A percentile compares a stretch with the other conserved stretches of the same genome.
Evolutionary conservation across 2,888 invertebrate species (phyloP).

Genomic region (Tenodera sinensis): DNA sequence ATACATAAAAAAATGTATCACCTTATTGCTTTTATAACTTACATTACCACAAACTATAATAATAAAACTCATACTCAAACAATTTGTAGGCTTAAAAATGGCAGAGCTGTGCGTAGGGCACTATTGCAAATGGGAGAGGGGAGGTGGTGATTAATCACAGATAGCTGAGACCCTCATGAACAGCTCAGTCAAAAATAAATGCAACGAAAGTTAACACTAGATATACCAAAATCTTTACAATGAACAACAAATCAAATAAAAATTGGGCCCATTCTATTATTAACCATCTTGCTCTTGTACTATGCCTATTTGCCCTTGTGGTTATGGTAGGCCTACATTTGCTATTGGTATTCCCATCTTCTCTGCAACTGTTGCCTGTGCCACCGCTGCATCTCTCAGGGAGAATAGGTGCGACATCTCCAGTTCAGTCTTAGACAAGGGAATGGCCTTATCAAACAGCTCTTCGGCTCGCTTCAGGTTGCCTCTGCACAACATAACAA

Average conservation of each 20-base stretch:
- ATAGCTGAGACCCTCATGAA: not conserved
- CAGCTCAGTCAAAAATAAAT: not conserved
- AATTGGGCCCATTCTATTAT: not conserved
- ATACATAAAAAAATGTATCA: not conserved
- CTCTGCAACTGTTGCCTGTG: constrained; percentile 78
- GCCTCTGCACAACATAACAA: constrained; percentile 55
- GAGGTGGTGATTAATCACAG: not conserved
- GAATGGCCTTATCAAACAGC: constrained; percentile 84
- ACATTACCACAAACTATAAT: not conserved
- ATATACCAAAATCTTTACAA: not conserved
- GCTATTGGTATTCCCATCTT: constrained; percentile 55
- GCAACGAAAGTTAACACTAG: not conserved
- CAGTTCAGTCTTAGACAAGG: constrained; percentile 76
- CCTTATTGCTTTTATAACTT: not conserved
- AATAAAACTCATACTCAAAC: not conserved
- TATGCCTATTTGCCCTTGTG: not conserved
- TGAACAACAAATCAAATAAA: not conserved
- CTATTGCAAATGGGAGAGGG: not conserved
- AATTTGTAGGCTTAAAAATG: not conserved
- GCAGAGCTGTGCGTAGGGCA: not conserved
- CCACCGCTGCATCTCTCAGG: constrained; percentile 82
- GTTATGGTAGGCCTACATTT: constrained; percentile 9
- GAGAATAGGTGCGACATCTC: constrained; percentile 91
- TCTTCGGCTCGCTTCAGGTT: constrained; percentile 78
- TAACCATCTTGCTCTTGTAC: not conserved